Conservation (phyloP, 92 coral and sea anemone genomes). For the Porites lobata region DNA sequence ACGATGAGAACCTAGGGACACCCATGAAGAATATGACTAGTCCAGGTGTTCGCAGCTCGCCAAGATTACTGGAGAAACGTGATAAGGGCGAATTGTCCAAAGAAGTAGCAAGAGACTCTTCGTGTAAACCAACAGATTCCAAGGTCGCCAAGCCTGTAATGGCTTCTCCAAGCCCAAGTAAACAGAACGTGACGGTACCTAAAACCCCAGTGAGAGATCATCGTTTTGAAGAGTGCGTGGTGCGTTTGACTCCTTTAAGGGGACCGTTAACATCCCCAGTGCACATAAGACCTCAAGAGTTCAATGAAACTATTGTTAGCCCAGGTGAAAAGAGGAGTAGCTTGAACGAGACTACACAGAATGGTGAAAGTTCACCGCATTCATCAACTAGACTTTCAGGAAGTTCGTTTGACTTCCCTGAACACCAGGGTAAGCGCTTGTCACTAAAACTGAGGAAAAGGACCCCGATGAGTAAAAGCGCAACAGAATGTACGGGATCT, state of each 20-base stretch:
- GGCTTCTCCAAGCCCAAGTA: not conserved
- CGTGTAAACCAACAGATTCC: not conserved
- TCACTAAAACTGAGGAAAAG: conserved; percentile 1
- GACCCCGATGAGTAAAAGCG: not conserved
- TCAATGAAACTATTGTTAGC: not conserved
- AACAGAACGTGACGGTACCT: not conserved
- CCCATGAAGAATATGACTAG: not conserved
- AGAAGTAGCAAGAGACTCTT: not conserved
- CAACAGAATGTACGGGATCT: not conserved
- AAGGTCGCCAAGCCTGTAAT: not conserved
- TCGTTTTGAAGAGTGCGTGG: conserved; percentile 35
- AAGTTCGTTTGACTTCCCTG: not conserved
- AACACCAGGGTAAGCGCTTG: not conserved
- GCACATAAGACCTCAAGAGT: not conserved
- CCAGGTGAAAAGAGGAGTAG: not conserved
- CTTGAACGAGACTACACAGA: not conserved
- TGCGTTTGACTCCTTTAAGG: conserved; percentile 32
- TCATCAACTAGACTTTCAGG: not conserved
- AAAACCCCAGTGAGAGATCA: not conserved
- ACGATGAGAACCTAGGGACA: not conserved
- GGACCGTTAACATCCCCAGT: conserved; percentile 19
- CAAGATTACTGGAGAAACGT: not conserved
- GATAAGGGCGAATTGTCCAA: conserved; percentile 1
- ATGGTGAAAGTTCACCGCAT: not conserved
- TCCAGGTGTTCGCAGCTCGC: conserved; percentile 9